Percentiles rank a stretch among this genome's conserved stretches.
These are phyloP conservation scores for Pseudolaguvia tuberculata DNA, from an alignment of 2,113 vertebrate species.

Conservation along the genomic window DNA sequence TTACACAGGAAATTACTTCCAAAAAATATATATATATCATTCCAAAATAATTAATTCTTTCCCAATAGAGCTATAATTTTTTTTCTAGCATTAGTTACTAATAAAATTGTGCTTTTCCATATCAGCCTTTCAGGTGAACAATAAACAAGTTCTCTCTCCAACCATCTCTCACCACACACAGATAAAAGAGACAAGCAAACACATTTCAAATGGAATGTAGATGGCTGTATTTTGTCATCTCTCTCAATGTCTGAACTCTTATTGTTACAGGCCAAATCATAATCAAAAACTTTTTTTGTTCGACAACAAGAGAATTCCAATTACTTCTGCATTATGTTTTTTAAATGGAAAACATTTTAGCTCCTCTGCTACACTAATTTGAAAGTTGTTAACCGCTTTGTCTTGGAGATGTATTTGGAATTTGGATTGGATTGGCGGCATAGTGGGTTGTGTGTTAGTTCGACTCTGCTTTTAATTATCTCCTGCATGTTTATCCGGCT, in stretches of 20 bases:
- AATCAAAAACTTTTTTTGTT: slow-evolving; percentile 15
- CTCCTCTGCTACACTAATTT: slow-evolving; percentile 10
- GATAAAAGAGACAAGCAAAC: too few relatives aligned
- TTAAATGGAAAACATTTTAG: slow-evolving; percentile 21
- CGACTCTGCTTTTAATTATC: slow-evolving; percentile 48
- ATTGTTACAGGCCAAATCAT: slow-evolving; percentile 5
- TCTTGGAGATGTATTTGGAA: slow-evolving; percentile 27
- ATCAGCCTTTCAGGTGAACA: too few relatives aligned
- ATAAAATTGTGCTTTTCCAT: too few relatives aligned
- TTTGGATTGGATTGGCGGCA: slow-evolving; percentile 28
- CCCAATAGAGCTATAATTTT: too few relatives aligned
- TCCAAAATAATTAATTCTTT: too few relatives aligned
- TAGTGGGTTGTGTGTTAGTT: slow-evolving; percentile 36
- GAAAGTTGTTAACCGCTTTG: slow-evolving; percentile 31
- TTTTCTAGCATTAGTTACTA: too few relatives aligned
- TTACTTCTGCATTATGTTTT: slow-evolving; percentile 22
- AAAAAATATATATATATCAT: too few relatives aligned
- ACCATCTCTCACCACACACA: too few relatives aligned
- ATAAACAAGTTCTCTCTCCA: too few relatives aligned
- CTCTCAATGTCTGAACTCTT: neutral
- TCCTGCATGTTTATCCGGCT: slow-evolving; percentile 38
- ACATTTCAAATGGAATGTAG: neutral
- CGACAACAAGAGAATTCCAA: slow-evolving; percentile 21
- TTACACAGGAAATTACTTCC: too few relatives aligned
- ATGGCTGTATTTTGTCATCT: slow-evolving; percentile 11